These are phyloP conservation scores for Belgica antarctica DNA, from an alignment of 2,888 invertebrate genomes.

Conservation along the genomic window DNA sequence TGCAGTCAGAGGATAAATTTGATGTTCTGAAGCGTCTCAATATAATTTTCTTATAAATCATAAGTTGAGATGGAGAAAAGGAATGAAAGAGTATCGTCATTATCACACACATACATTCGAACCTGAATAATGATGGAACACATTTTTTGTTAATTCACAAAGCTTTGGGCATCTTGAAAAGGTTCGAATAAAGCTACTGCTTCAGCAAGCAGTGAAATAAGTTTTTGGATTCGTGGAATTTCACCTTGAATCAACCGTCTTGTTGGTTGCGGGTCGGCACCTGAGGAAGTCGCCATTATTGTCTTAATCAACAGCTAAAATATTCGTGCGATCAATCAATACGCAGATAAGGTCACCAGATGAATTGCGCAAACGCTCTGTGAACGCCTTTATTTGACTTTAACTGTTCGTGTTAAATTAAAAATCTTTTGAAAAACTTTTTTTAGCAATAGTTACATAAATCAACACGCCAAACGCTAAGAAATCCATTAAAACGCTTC, in stretches of 20 bases:
- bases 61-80: not conserved
- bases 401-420: not conserved
- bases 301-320: slow-evolving; percentile 22
- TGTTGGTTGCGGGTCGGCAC: not conserved
- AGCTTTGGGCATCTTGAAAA: slow-evolving; percentile 6
- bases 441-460: slow-evolving; percentile 1
- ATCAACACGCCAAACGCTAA: slow-evolving; percentile 4
- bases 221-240: slow-evolving; percentile 20
- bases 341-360: not conserved
- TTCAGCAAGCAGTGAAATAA: not conserved
- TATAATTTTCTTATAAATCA: slow-evolving; percentile 26
- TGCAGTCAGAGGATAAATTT: slow-evolving; percentile 24
- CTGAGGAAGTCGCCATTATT: slow-evolving; percentile 23
- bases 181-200: not conserved
- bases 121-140: not conserved
- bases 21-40: not conserved
- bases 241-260: slow-evolving; percentile 26
- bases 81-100: slow-evolving; percentile 1
- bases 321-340: slow-evolving; percentile 21
- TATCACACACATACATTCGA: slow-evolving; percentile 1
- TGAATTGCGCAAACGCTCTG: not conserved
- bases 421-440: not conserved
- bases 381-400: not conserved
- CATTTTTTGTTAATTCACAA: not conserved
- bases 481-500: slow-evolving; percentile 17